Evolutionary conservation across 1,140 invertebrate genomes (phyloP).

Genomic region (Temnothorax curvispinosus): DNA sequence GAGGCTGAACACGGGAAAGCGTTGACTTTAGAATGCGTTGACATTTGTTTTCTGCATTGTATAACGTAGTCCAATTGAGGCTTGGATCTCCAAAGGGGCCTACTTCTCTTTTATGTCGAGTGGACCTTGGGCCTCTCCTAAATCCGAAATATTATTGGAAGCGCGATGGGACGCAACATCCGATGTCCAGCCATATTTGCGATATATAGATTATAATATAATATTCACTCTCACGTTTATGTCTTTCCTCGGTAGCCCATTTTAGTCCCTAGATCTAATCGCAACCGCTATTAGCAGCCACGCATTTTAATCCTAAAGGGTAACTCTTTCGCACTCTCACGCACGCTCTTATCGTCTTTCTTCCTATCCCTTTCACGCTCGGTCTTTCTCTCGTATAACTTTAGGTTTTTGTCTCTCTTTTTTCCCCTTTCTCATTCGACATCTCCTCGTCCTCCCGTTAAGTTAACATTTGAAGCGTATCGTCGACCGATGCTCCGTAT

Average conservation of each 20-base stretch:
- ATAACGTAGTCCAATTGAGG: slow-evolving; percentile 37
- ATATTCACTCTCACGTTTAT: slow-evolving; percentile 67
- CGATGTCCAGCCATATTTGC: slow-evolving; percentile 52
- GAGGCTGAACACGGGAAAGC: background rate
- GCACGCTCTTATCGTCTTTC: slow-evolving; percentile 39
- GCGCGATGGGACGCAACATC: slow-evolving; percentile 65
- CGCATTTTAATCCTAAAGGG: slow-evolving; percentile 58
- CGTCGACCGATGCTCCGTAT: slow-evolving; percentile 67
- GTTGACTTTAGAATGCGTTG: background rate
- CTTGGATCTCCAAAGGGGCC: slow-evolving; percentile 31
- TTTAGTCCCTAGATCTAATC: slow-evolving; percentile 59
- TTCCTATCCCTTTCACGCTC: slow-evolving; percentile 24
- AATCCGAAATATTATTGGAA: slow-evolving; percentile 54
- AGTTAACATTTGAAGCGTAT: slow-evolving; percentile 49
- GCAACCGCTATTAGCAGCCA: slow-evolving; percentile 43
- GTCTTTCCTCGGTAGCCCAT: slow-evolving; percentile 61
- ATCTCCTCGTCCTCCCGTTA: slow-evolving; percentile 15
- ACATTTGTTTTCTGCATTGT: background rate
- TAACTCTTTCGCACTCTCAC: slow-evolving; percentile 40
- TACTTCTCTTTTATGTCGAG: background rate
- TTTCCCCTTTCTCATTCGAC: background rate
- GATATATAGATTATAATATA: slow-evolving; percentile 66
- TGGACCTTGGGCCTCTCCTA: slow-evolving; percentile 5
- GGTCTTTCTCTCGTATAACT: slow-evolving; percentile 33
- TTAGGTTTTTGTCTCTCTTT: slow-evolving; percentile 27